Evolutionary conservation across 2,888 invertebrate species (phyloP), one percentile per base, ranked within the genome.

Genomic region (Polydrusus tereticollis): DNA sequence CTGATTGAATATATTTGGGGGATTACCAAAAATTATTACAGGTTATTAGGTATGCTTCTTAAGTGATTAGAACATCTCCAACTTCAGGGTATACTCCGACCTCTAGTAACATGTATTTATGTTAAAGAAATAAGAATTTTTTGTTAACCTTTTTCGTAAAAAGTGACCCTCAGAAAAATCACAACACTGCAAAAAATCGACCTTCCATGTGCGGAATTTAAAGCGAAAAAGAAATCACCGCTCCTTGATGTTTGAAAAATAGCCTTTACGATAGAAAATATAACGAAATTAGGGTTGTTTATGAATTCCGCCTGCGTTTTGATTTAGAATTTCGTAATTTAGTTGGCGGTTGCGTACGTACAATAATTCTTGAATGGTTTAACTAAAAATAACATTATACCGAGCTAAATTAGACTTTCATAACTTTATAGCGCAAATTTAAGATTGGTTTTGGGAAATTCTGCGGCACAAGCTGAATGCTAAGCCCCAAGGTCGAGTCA

Each of bases 241-340:
- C 7, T 50, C 26, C 12, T 21, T 14, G 14, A 1, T 8, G 14
- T 14, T 50, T 7, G n/a, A 26, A 26, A 26, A 26, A 26, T 50
- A 2, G 26, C 14, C 26, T 50, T 23, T 50, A n/a, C n/a, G 23
- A 52, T 5, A 29, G 52, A 29, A 52, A 52, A 18, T 55, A 16
- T 29, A 23, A 23, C 52, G 18, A 10, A n/a, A 55, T 18, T 29
- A 29, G 16, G 29, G 29, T n/a, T 5, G 29, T 29, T 55, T 55
- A 55, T 55, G 23, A 55, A 55, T 55, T 55, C 33, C 52, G 16
- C 52, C 7, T 4, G 14, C 52, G 52, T 55, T 29, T 55, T 29
- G 52, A 55, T 55, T 55, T 29, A 55, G 52, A 55, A 55, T 55
- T 55, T 55, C 52, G 29, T 55, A 55, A 55, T 55, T 55, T 29